These are phyloP conservation scores for Rhynchonycteris naso DNA, from an alignment of 2,797 vertebrate species.

Conservation along the genomic window DNA sequence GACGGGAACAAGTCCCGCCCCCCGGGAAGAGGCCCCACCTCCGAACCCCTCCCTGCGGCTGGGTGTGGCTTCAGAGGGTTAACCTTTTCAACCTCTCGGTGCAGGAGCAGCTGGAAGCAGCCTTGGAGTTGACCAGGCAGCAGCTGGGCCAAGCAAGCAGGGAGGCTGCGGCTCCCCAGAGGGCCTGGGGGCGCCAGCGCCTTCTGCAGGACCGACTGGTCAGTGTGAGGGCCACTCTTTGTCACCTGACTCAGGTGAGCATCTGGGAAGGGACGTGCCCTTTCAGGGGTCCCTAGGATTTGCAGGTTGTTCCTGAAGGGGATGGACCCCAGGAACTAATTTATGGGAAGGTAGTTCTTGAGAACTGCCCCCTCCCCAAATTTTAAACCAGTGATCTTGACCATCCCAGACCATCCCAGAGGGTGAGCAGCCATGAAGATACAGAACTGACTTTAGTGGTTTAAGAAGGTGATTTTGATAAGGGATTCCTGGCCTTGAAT, in stretches of 20 bases:
- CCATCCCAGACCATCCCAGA: neutral
- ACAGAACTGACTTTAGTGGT: neutral
- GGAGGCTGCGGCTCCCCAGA: constrained; percentile 83
- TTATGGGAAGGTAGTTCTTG: neutral
- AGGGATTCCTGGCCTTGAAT: neutral
- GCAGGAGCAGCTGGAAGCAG: constrained; percentile 92
- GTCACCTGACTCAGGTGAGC: constrained; percentile 90
- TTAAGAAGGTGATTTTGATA: neutral
- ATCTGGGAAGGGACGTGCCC: neutral
- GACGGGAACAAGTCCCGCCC: neutral
- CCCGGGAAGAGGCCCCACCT: no score
- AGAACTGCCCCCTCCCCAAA: neutral
- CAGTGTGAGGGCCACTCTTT: constrained; percentile 91
- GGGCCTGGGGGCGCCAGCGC: constrained; percentile 88
- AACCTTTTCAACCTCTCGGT: neutral
- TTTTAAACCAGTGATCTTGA: neutral
- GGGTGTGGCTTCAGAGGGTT: neutral
- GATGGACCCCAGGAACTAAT: neutral
- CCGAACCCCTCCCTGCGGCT: neutral
- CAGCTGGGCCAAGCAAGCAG: constrained; percentile 84
- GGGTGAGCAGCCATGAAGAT: neutral
- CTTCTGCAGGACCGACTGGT: constrained; percentile 94
- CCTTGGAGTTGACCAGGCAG: constrained; percentile 89
- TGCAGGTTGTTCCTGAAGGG: neutral
- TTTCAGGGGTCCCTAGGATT: neutral